Base-by-base conservation (phyloP, 2,113 vertebrate species). In the Pterocles gutturalis region DNA sequence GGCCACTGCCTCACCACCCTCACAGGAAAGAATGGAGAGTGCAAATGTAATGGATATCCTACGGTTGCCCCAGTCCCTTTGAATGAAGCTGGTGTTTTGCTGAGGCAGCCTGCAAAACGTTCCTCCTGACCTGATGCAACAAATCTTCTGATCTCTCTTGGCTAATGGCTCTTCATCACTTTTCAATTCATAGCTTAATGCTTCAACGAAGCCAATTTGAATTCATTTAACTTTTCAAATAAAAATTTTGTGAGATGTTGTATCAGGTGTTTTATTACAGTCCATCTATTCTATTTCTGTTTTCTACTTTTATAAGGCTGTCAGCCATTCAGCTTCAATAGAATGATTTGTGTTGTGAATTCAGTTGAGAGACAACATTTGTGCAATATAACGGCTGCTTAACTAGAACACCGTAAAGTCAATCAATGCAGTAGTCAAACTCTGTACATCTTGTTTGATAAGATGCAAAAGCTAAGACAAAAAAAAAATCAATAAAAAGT, bases 201-300 rank as follows among this genome's bases (percentile, higher is more conserved):
- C 89, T 94, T 95, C 81, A 75, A 41, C 94, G 75, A 96, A 97
- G 89, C 72, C 94, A 96, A 96, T 97, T 94, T 83, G 89, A 97
- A 93, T 95, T 96, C 54, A 90, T 97, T 96, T 97, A 89, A 91
- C 73, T 94, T 93, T 83, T 96, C 94, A 94, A 83, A 93, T 96
- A 94, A 96, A 94, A 96, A 80, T 96, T 97, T 69, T 69, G 96
- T 22, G 95, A 97, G 90, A 77, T 92, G 84, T 61, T 93, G 29
- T 89, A 95, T 97, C 90, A 95, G 86, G 90, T 95, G 84, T 91
- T 96, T 97, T 94, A 93, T 92, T 95, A 89, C n/a, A 89, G 85
- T 92, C 93, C 86, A 87, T 95, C 94, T 95, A 94, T 93, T 96
- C 89, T 72, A 73, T 64, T 94, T 21, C 57, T 66, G n/a, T 83